These are phyloP conservation scores for Dicranocentrus wangi DNA, from an alignment of 2,888 invertebrate genomes.

Conservation along the genomic window DNA sequence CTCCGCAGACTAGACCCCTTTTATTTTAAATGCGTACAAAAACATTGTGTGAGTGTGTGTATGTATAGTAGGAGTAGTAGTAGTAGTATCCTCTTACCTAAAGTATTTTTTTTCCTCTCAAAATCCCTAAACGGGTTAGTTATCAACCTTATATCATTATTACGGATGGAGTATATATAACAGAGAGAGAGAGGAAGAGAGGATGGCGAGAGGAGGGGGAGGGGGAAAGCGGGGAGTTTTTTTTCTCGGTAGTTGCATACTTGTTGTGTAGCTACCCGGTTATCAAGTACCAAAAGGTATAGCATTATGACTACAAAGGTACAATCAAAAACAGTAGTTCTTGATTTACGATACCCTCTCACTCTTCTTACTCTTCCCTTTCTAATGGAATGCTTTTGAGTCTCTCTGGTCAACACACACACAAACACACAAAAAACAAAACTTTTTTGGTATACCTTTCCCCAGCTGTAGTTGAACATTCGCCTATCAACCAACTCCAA, in stretches of 20 bases:
- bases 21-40: no score
- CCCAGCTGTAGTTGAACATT: slow-evolving; percentile 29
- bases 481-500: slow-evolving; percentile 22
- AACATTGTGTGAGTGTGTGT: no score
- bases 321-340: slow-evolving; percentile 57
- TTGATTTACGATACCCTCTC: slow-evolving; percentile 58
- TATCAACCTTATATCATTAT: neutral
- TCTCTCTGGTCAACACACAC: slow-evolving; percentile 47
- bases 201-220: no score
- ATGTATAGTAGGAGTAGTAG: neutral
- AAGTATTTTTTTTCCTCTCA: neutral
- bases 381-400: slow-evolving; percentile 51
- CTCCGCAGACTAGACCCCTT: neutral
- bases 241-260: no score
- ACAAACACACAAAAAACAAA: slow-evolving; percentile 8
- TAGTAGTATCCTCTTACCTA: neutral
- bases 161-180: no score
- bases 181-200: no score
- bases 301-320: slow-evolving; percentile 49
- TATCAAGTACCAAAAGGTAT: neutral
- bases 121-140: neutral
- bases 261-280: no score
- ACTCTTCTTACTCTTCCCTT: slow-evolving; percentile 15
- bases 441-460: slow-evolving; percentile 43
- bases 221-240: no score